Conservation (phyloP, 2,113 vertebrate species). For the Rhabdomys dilectus region DNA sequence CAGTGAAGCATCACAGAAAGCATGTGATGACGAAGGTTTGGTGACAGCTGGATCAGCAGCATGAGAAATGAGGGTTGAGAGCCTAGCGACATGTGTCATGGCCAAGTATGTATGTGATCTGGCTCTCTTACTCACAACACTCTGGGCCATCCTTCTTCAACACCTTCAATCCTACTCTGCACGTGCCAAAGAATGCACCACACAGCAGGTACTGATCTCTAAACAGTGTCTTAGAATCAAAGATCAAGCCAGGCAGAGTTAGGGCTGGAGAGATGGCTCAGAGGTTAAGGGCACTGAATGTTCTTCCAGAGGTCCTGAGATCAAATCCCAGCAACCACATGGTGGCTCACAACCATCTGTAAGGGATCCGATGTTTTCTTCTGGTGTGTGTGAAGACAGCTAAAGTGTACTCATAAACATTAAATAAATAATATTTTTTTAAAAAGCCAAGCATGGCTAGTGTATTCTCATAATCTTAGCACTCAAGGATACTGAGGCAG, state of each 20-base stretch:
- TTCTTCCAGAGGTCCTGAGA: no score
- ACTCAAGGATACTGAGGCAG: neutral
- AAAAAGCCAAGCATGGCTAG: neutral
- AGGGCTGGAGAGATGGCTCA: no score
- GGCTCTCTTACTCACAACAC: neutral
- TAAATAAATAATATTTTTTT: no score
- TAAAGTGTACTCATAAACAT: no score
- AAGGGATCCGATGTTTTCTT: no score
- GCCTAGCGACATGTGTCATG: neutral
- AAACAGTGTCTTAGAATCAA: neutral
- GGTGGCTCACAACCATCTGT: no score
- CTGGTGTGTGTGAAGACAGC: no score
- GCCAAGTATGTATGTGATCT: neutral
- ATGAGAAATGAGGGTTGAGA: neutral
- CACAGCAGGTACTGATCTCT: neutral
- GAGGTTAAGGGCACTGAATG: no score
- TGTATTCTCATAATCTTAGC: neutral
- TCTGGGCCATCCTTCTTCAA: neutral
- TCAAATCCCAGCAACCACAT: no score
- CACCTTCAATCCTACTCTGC: neutral
- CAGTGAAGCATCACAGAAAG: neutral
- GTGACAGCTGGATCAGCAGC: accelerated
- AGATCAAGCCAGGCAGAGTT: neutral
- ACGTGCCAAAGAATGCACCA: neutral
- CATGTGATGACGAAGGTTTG: neutral